phyloP scores from a whole-genome alignment of 2,113 vertebrate species.

The Heterocephalus glaber region DNA sequence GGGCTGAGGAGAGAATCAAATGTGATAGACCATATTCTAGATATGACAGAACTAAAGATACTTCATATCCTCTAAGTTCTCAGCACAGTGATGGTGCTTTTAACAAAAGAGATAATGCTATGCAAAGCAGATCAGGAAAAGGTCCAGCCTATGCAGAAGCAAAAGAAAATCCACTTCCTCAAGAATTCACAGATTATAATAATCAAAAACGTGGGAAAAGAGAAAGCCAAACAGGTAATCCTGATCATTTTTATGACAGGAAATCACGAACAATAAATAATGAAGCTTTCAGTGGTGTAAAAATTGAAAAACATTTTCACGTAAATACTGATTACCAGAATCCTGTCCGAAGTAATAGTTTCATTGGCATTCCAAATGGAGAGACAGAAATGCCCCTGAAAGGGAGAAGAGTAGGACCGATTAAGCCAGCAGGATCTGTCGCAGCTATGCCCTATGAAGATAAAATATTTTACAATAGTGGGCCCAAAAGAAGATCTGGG shows the following conservation, averaged over 20 bases:
- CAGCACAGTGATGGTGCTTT: conserved; percentile 85
- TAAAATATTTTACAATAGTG: conserved; percentile 88
- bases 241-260: conserved; percentile 88
- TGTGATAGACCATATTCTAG: conserved; percentile 86
- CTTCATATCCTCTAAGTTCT: conserved; percentile 80
- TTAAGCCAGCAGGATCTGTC: conserved; percentile 88
- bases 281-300: conserved; percentile 84
- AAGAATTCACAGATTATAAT: conserved; percentile 86
- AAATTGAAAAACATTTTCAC: conserved; percentile 87
- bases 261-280: conserved; percentile 86
- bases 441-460: conserved; percentile 83
- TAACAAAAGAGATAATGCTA: conserved; percentile 89
- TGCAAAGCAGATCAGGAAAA: conserved; percentile 86
- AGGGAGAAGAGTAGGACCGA: conserved; percentile 92
- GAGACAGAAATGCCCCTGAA: conserved; percentile 87
- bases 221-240: conserved; percentile 89
- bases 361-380: conserved; percentile 91
- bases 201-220: conserved; percentile 89
- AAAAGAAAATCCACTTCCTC: conserved; percentile 85
- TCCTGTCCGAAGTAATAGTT: conserved; percentile 83
- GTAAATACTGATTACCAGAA: conserved; percentile 85
- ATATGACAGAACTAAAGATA: conserved; percentile 90
- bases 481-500: conserved; percentile 91
- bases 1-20: conserved; percentile 87
- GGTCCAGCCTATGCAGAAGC: conserved; percentile 82